A percentile compares a stretch with the other conserved stretches of the same genome.
phyloP scores from a whole-genome alignment of 1,140 invertebrate genomes.

The Schmidtea mediterranea region DNA sequence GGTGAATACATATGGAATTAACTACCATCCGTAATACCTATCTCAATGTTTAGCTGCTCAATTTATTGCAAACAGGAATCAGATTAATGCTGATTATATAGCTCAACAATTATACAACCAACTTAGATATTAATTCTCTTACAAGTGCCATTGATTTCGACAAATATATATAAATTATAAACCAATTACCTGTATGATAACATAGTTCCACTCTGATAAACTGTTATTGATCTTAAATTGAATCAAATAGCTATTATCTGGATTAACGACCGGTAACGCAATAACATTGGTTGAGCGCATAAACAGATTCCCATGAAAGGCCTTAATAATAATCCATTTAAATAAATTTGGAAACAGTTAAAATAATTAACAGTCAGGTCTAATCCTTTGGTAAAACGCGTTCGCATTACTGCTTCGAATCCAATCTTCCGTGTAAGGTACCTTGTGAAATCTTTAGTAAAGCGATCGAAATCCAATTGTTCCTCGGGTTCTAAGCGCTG shows the following conservation, averaged over 20 bases:
- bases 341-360: conserved; percentile 8
- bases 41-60: no score
- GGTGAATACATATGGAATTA: no score
- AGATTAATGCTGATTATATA: no score
- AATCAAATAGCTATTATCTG: conserved; percentile 88
- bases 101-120: no score
- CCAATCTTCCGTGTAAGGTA: conserved; percentile 88
- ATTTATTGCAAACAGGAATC: no score
- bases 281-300: conserved; percentile 84
- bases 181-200: no score
- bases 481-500: neutral
- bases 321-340: conserved; percentile 29
- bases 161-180: no score
- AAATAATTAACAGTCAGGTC: conserved; percentile 4
- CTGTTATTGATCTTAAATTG: conserved; percentile 78
- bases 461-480: conserved; percentile 29
- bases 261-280: conserved; percentile 82
- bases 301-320: conserved; percentile 98
- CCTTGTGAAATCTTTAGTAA: conserved; percentile 48
- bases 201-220: conserved; percentile 41
- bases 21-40: no score
- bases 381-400: conserved; percentile 50
- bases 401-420: conserved; percentile 91
- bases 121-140: no score
- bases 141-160: conserved; percentile 45